Conservation (phyloP, 2,113 vertebrate genomes). For the Prietella phreatophila region DNA sequence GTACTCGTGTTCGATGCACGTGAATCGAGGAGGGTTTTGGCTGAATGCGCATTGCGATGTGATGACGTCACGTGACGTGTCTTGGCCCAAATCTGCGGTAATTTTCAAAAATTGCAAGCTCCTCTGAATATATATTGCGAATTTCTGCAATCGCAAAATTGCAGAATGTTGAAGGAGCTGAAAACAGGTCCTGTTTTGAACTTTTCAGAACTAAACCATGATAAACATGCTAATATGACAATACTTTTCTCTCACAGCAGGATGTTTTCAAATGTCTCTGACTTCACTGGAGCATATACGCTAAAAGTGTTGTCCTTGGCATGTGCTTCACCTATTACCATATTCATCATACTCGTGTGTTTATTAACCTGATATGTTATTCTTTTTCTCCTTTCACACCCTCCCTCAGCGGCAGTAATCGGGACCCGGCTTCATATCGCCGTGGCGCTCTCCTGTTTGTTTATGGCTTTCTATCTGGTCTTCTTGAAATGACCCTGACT, state of each 20-base stretch:
- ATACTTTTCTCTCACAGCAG: neutral
- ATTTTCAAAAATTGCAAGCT: no score
- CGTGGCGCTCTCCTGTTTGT: conserved; percentile 81
- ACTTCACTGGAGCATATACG: neutral
- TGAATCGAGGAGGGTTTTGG: no score
- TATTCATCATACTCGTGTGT: neutral
- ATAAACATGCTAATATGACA: neutral
- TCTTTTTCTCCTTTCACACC: conserved; percentile 20
- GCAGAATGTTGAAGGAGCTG: no score
- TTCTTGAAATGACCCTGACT: conserved; percentile 82
- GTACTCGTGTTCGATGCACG: no score
- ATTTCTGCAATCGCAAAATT: no score
- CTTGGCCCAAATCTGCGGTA: no score
- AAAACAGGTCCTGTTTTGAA: no score
- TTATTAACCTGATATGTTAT: neutral
- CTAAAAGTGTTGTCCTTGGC: neutral
- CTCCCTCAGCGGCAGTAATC: conserved; percentile 81
- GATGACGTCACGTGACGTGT: no score
- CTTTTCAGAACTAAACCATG: no score
- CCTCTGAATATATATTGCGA: no score
- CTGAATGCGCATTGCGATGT: no score
- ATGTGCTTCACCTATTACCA: no score
- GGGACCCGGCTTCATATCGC: conserved; percentile 86
- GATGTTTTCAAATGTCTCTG: neutral
- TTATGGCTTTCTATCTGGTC: conserved; percentile 87